Conservation (phyloP, 2,113 vertebrate genomes). For the Perca flavescens region DNA sequence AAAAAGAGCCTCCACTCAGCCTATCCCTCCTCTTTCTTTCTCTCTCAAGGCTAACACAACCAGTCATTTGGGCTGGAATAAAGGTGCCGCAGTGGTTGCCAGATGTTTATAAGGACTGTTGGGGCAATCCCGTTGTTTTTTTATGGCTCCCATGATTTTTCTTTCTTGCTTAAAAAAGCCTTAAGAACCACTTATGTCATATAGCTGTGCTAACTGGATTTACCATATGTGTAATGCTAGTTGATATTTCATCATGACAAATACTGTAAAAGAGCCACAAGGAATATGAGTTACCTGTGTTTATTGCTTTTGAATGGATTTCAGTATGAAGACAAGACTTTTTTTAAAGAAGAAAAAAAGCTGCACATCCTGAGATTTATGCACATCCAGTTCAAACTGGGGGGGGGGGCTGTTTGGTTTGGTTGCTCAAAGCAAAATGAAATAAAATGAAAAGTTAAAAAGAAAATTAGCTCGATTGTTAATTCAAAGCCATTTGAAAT, state of each 20-base stretch:
- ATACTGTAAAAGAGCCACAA: constrained; percentile 72
- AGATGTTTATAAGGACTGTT: constrained; percentile 79
- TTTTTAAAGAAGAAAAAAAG: constrained; percentile 17
- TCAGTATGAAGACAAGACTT: constrained; percentile 40
- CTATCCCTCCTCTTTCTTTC: constrained; percentile 39
- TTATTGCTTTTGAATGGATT: constrained; percentile 60
- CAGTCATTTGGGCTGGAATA: constrained; percentile 73
- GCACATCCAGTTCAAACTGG: constrained; percentile 30
- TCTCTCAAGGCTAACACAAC: constrained; percentile 74
- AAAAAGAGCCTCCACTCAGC: constrained; percentile 38
- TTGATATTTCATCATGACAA: constrained; percentile 76
- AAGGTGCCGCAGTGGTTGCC: constrained; percentile 76
- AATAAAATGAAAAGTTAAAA: background rate
- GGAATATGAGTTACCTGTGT: constrained; percentile 72
- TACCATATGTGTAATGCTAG: constrained; percentile 71
- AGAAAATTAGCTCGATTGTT: background rate
- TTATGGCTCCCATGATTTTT: constrained; percentile 72
- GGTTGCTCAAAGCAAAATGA: constrained; percentile 13
- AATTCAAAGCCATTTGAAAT: constrained; percentile 25
- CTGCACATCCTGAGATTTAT: constrained; percentile 48
- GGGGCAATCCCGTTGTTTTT: constrained; percentile 69
- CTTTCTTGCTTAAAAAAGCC: constrained; percentile 64
- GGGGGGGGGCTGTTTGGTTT: background rate
- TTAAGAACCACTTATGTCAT: constrained; percentile 69
- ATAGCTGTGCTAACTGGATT: constrained; percentile 59